A percentile compares a stretch with the other conserved stretches of the same genome.
phyloP scores from a whole-genome alignment of 2,888 invertebrate genomes.

The Lasioglossum vierecki region DNA sequence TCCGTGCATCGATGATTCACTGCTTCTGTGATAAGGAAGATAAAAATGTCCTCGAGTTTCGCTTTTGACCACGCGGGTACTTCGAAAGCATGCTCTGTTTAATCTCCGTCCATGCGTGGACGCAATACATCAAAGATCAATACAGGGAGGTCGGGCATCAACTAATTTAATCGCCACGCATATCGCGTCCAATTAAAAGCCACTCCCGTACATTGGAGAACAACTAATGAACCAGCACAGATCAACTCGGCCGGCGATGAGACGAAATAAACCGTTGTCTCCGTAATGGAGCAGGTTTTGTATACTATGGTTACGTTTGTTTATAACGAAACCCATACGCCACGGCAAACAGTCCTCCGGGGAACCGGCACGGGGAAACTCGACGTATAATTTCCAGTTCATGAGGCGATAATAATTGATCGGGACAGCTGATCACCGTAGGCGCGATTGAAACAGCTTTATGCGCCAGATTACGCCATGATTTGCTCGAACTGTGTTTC shows the following conservation, averaged over 20 bases:
- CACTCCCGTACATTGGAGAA: conserved; percentile 38
- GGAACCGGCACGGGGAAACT: not conserved
- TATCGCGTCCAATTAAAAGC: conserved; percentile 63
- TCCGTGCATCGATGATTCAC: not conserved
- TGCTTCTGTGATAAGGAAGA: not conserved
- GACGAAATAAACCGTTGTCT: conserved; percentile 54
- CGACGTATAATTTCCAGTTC: conserved; percentile 44
- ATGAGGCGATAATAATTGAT: conserved; percentile 52
- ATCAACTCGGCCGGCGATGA: conserved; percentile 50
- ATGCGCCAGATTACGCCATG: conserved; percentile 28
- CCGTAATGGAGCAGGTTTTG: conserved; percentile 25
- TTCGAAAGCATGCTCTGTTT: conserved; percentile 60
- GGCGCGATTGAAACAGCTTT: conserved; percentile 29
- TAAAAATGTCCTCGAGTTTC: conserved; percentile 25
- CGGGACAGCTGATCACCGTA: conserved; percentile 19
- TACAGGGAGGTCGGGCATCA: conserved; percentile 47
- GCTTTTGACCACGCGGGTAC: conserved; percentile 57
- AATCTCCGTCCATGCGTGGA: conserved; percentile 64
- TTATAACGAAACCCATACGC: not conserved
- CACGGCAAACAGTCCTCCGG: conserved; percentile 4
- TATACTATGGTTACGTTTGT: conserved; percentile 19
- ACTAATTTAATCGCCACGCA: conserved; percentile 68
- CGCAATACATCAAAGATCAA: conserved; percentile 67
- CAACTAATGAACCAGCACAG: conserved; percentile 62
- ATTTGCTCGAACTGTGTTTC: conserved; percentile 39